Evolutionary conservation across 2,113 vertebrate species (phyloP), one percentile per base, ranked within the genome.

Genomic region (Thymallus thymallus): DNA sequence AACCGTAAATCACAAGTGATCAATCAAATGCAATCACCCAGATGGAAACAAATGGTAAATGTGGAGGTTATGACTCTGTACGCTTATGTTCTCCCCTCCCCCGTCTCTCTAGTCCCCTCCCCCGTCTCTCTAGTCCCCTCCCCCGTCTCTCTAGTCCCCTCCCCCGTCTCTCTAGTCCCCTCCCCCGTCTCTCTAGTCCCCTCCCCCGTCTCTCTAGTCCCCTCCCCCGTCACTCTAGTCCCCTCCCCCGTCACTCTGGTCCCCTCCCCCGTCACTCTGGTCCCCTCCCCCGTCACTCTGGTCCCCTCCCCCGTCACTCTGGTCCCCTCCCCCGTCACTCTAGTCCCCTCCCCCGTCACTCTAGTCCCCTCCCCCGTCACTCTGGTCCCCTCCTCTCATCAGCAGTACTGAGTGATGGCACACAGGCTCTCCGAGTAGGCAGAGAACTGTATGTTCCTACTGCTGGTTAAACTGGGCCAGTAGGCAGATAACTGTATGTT

Each of bases 391-490:
- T 51, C 84, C 82, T 73, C 83, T 90, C 86, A 87, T 90, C 87
- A 86, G 85, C 26, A 86, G 85, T 81, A 83, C 77, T 84, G 89
- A 90, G 81, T 86, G 85, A 90, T 87, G 85, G 87, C 46, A 73
- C 87, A 81, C 82, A 90, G 86, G 76, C 88, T 80, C 67, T 23
- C 78, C 84, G 87, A 4, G 63, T n/a, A n/a, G n/a, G n/a, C n/a
- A n/a, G n/a, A n/a, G n/a, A n/a, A n/a, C n/a, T n/a, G n/a, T n/a
- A n/a, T n/a, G n/a, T n/a, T n/a, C n/a, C n/a, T n/a, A n/a, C n/a
- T n/a, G n/a, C n/a, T n/a, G n/a, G n/a, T n/a, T n/a, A n/a, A n/a
- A n/a, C n/a, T n/a, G n/a, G n/a, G n/a, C n/a, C n/a, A n/a, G n/a
- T n/a, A n/a, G n/a, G n/a, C n/a, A n/a, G n/a, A n/a, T n/a, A n/a